phyloP scores from a whole-genome alignment of 1,140 invertebrate genomes.

The Calephelis virginiensis region DNA sequence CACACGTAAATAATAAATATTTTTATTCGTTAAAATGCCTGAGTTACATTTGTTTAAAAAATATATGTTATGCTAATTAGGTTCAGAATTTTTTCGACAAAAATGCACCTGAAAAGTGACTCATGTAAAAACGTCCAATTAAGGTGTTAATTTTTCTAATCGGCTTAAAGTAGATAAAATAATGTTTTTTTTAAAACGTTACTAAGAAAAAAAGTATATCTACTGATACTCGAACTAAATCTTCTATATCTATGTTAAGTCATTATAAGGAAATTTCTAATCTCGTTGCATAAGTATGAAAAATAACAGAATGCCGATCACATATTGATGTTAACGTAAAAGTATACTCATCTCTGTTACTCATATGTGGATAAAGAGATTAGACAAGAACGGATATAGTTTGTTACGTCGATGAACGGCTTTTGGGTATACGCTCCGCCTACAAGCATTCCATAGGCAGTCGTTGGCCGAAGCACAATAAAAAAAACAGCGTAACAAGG shows the following conservation, averaged over 20 bases:
- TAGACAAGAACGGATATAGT: slow-evolving; percentile 7
- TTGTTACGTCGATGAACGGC: slow-evolving; percentile 8
- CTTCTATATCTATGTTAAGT: slow-evolving; percentile 4
- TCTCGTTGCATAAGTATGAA: slow-evolving; percentile 8
- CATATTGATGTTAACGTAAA: not conserved
- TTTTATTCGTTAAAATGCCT: no score
- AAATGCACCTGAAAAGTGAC: no score
- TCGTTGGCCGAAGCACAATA: slow-evolving; percentile 19
- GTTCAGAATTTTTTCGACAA: no score
- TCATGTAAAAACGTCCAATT: no score
- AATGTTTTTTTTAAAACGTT: no score
- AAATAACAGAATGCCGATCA: slow-evolving; percentile 4
- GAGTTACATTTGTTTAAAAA: no score
- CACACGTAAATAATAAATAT: no score
- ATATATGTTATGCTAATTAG: no score
- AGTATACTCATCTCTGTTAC: not conserved
- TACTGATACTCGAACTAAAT: not conserved
- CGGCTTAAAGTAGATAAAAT: no score
- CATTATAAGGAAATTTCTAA: slow-evolving; percentile 15
- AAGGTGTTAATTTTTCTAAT: no score
- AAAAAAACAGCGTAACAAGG: slow-evolving; percentile 21
- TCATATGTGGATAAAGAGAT: not conserved
- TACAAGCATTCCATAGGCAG: slow-evolving; percentile 16
- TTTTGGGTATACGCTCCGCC: slow-evolving; percentile 8
- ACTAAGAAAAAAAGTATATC: no score